Percentiles rank a stretch among this genome's conserved stretches.
phyloP scores from a whole-genome alignment of 1,140 invertebrate species.

The Campoletis sonorensis region DNA sequence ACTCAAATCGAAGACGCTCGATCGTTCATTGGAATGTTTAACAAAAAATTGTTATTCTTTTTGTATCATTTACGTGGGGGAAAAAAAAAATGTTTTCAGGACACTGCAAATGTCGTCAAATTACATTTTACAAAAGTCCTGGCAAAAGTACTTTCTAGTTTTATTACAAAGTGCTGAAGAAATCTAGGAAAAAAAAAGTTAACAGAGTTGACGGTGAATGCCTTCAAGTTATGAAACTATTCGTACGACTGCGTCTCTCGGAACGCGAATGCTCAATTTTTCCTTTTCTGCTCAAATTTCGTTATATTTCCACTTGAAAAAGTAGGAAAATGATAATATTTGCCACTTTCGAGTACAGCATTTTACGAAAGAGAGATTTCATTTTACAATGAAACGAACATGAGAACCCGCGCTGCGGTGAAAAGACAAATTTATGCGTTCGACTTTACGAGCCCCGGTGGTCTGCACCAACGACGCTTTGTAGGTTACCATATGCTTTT shows the following conservation, averaged over 20 bases:
- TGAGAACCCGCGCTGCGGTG: slow-evolving; percentile 6
- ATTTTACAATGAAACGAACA: background rate
- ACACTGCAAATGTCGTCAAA: too few relatives aligned
- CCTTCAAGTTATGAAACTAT: background rate
- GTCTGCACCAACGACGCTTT: slow-evolving; percentile 1
- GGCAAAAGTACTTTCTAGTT: background rate
- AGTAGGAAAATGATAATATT: slow-evolving; percentile 9
- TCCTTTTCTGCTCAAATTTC: background rate
- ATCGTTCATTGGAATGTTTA: too few relatives aligned
- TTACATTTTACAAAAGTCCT: too few relatives aligned
- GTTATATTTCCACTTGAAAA: background rate
- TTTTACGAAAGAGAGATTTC: background rate
- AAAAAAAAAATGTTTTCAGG: too few relatives aligned
- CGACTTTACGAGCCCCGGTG: slow-evolving; percentile 23
- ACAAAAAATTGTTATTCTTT: too few relatives aligned
- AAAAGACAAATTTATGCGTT: slow-evolving; percentile 27
- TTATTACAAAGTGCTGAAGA: background rate
- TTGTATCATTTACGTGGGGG: too few relatives aligned
- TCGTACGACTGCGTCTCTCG: background rate
- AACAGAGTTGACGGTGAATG: background rate
- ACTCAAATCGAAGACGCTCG: too few relatives aligned
- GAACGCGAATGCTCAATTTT: background rate
- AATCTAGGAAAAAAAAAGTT: background rate
- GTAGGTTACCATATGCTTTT: background rate
- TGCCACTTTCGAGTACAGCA: background rate